Percentiles rank a stretch among this genome's conserved stretches.
Evolutionary conservation across 2,888 invertebrate species (phyloP).

Genomic region (Scaptomyza caliginosa): DNA sequence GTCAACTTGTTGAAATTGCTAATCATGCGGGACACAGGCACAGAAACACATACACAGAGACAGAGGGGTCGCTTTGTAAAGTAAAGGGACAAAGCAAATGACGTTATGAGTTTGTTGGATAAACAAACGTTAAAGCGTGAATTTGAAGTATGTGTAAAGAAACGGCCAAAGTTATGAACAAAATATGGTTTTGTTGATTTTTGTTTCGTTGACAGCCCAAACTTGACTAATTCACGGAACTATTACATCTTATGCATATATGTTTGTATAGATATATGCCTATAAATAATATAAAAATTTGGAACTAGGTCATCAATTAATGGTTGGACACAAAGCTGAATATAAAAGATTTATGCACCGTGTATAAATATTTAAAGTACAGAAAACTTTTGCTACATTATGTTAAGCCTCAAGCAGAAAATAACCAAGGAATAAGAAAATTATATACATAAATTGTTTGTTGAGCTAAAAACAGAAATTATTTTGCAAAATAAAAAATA

Average conservation of each 20-base stretch:
- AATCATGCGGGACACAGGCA: constrained; percentile 53
- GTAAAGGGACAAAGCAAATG: constrained; percentile 31
- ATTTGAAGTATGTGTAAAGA: constrained; percentile 4
- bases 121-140: constrained; percentile 52
- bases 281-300: not conserved
- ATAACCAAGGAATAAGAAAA: not conserved
- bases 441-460: not conserved
- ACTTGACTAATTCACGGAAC: constrained; percentile 26
- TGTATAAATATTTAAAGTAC: not conserved
- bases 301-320: constrained; percentile 55
- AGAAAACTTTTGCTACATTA: not conserved
- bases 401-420: not conserved
- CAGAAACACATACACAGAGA: constrained; percentile 1
- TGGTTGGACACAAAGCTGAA: constrained; percentile 1
- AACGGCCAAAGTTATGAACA: constrained; percentile 26
- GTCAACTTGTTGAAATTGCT: constrained; percentile 71
- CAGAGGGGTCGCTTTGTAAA: constrained; percentile 9
- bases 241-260: constrained; percentile 1
- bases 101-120: constrained; percentile 56
- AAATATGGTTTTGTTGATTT: constrained; percentile 44
- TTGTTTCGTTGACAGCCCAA: constrained; percentile 29
- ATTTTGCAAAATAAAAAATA: not conserved
- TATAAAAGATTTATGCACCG: constrained; percentile 3
- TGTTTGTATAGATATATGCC: not conserved
- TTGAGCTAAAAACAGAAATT: not conserved